Percentiles rank a stretch among this genome's conserved stretches.
phyloP scores from a whole-genome alignment of 2,113 vertebrate genomes.

The Pollimyrus isidori region DNA sequence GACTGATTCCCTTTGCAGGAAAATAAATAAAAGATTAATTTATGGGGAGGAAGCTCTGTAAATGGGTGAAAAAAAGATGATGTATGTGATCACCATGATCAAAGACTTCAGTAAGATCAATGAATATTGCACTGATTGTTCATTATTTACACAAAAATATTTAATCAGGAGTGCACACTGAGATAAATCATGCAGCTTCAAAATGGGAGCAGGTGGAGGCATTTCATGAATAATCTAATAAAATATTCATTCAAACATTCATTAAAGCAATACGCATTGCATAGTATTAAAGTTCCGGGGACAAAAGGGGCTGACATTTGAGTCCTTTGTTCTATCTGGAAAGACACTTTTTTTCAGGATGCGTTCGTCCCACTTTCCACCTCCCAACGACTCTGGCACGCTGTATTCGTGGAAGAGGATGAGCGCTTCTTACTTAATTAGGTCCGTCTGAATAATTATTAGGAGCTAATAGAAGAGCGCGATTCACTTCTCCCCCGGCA shows the following conservation, averaged over 20 bases:
- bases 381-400: constrained; percentile 22
- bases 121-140: constrained; percentile 24
- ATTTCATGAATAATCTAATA: constrained; percentile 39
- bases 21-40: constrained; percentile 9
- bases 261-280: constrained; percentile 29
- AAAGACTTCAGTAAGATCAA: constrained; percentile 22
- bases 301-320: constrained; percentile 13
- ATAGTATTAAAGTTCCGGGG: constrained; percentile 24
- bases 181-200: constrained; percentile 33
- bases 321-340: neutral
- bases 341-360: neutral
- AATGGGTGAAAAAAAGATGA: constrained; percentile 1
- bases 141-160: constrained; percentile 24
- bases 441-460: constrained; percentile 69
- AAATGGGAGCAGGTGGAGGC: constrained; percentile 29
- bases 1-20: neutral
- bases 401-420: constrained; percentile 23
- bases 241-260: constrained; percentile 38
- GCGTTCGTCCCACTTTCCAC: neutral
- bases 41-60: neutral
- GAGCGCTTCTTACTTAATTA: constrained; percentile 54
- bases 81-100: constrained; percentile 14
- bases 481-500: constrained; percentile 63
- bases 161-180: constrained; percentile 30
- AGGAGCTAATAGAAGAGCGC: constrained; percentile 62